Percentiles rank a stretch among this genome's conserved stretches.
phyloP scores from a whole-genome alignment of 2,113 vertebrate genomes.

The Numida meleagris region DNA sequence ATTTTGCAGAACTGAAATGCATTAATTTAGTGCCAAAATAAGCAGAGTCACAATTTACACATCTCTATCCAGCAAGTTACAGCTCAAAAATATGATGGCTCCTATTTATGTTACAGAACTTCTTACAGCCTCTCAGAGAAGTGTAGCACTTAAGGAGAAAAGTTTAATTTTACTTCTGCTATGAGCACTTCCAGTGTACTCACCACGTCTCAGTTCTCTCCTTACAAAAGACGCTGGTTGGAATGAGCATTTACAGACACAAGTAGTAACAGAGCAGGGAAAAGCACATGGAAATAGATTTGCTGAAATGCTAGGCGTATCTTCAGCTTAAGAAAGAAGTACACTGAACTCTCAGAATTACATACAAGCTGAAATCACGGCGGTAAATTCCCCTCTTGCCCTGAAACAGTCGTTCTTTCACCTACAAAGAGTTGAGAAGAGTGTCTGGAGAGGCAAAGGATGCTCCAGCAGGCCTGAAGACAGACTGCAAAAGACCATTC shows the following conservation, averaged over 20 bases:
- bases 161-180: constrained; percentile 44
- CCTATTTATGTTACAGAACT: constrained; percentile 55
- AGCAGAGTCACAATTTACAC: constrained; percentile 70
- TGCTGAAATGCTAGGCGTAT: not conserved
- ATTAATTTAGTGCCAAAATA: constrained; percentile 68
- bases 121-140: not conserved
- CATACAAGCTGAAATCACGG: not conserved
- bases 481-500: not conserved
- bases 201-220: constrained; percentile 8
- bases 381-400: not conserved
- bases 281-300: not conserved
- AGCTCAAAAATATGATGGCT: constrained; percentile 61
- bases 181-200: not conserved
- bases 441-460: not conserved
- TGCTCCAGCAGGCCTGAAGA: not conserved
- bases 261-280: not conserved
- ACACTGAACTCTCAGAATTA: not conserved
- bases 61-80: constrained; percentile 66
- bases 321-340: not conserved
- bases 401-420: not conserved
- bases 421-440: fast-evolving
- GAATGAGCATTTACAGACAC: not conserved
- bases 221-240: not conserved
- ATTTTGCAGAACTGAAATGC: constrained; percentile 29
- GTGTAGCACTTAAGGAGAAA: not conserved